A percentile compares a stretch with the other conserved stretches of the same genome.
These are phyloP conservation scores for Hermodice carunculata DNA, from an alignment of 2,888 invertebrate species.

Conservation along the genomic window DNA sequence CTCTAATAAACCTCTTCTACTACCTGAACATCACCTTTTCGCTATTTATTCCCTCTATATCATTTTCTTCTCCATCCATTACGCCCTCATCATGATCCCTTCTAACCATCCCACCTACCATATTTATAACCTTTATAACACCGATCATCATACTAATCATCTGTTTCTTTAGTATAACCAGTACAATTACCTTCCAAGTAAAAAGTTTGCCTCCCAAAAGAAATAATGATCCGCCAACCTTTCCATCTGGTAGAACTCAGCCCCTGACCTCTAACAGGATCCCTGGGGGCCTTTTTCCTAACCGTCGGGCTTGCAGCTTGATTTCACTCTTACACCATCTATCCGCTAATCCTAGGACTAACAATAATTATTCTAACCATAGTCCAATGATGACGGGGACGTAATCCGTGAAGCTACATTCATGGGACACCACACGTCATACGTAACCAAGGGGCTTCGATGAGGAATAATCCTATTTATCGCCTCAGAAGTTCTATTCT, in stretches of 20 bases:
- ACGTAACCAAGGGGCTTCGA: slow-evolving; percentile 75
- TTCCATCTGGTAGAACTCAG: slow-evolving; percentile 50
- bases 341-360: slow-evolving; percentile 37
- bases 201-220: slow-evolving; percentile 22
- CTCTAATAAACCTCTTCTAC: slow-evolving; percentile 31
- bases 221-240: slow-evolving; percentile 40
- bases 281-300: slow-evolving; percentile 45
- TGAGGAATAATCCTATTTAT: slow-evolving; percentile 83
- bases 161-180: slow-evolving; percentile 34
- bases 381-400: slow-evolving; percentile 57
- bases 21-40: slow-evolving; percentile 36
- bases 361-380: slow-evolving; percentile 44
- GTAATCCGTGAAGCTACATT: slow-evolving; percentile 78
- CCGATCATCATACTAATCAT: no score
- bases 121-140: no score
- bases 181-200: slow-evolving; percentile 41
- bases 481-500: slow-evolving; percentile 78
- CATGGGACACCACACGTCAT: slow-evolving; percentile 77
- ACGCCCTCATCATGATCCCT: no score
- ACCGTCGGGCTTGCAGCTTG: slow-evolving; percentile 45
- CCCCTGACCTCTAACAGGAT: slow-evolving; percentile 51
- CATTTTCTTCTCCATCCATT: no score
- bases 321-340: slow-evolving; percentile 31
- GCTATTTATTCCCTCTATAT: no score
- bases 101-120: no score